Base-by-base conservation (phyloP, 2,888 invertebrate species). In the Calephelis perditalis region DNA sequence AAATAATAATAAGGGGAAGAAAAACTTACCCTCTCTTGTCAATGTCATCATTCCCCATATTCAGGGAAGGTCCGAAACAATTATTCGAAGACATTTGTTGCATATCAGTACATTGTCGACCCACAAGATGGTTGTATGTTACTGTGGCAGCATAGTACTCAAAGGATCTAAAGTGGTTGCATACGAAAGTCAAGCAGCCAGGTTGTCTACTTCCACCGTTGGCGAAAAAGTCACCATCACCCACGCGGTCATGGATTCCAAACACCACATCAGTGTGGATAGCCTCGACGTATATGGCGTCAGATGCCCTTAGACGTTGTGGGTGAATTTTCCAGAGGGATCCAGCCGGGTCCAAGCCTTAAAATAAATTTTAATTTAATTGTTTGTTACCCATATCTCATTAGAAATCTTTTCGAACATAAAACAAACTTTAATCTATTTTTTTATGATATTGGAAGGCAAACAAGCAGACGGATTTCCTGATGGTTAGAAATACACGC, bases 201-300 rank as follows among this genome's bases (percentile, higher is more conserved):
- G 86, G 84, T 59, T 84, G 83, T n/a, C 73, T 74, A 59, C 68
- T 78, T 0, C 93, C 93, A 54, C 90, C 87, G 66, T 93, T 93
- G 35, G 92, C 92, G 86, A 91, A 93, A 75, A 93, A 93, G 73
- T 93, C 93, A 2, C 76, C 92, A 61, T 91, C 78, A 0, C 86
- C 92, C 3, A 93, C 76, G 6, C 85, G 73, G 3, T 78, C 72
- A 0, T 92, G 92, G 45, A 85, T 92, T 70, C 72, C 93, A 75
- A 70, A 87, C 74, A 73, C 92, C 2, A 92, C 84, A 10, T 86
- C 92, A 45, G 92, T 92, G 61, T 86, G 85, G 45, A 85, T 82
- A 43, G 44, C 74, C 71, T 88, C 88, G 1, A 89, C 86, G 68
- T 86, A 87, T 56, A 71, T 73, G 0, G 68, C 87, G 55, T 86